Evolutionary conservation across 2,888 invertebrate genomes (phyloP), one percentile per base, ranked within the genome.

Genomic region (Eristalis tenax): DNA sequence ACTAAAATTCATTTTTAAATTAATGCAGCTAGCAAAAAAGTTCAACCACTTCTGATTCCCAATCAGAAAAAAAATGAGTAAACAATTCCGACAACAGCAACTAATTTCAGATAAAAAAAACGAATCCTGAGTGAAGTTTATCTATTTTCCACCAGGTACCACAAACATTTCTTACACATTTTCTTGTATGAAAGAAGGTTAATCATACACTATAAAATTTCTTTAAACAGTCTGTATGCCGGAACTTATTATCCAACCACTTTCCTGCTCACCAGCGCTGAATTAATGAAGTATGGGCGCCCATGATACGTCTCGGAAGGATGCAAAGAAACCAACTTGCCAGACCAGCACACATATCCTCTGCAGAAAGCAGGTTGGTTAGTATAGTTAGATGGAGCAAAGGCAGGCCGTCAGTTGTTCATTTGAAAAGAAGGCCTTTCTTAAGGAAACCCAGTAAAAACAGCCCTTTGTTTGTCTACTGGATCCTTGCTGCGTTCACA

Each of bases 401-500:
- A 50, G 10, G 8, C 43, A 18, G 50, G 50, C 8, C 6, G 50
- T 50, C 18, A 18, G 50, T 50, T 50, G 18, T 50, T 50, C 18
- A 18, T 50, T 18, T 50, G 8, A 50, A 50, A 18, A 50, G 50
- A 50, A 43, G 8, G 18, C 50, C 50, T 50, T 18, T 50, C 50
- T 50, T 18, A 2, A 8, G 1, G 50, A 50, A 18, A 18, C 6
- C 5, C n/a, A 68, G 50, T 38, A 66, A 18, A 59, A 66, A 18
- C 23, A 32, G 38, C 59, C 66, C 59, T 40, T 76, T 66, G 75
- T 75, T 75, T 79, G 74, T 69, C 74, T 43, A 50, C 74, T 65
- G 64, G 40, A 71, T 76, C 71, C 76, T 71, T 71, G 76, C 35
- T 81, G 81, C 84, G 79, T 70, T 83, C 80, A 63, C 79, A 71